These are phyloP conservation scores for Phylloscopus whistleri DNA, from an alignment of 2,113 vertebrate species.

Conservation along the genomic window DNA sequence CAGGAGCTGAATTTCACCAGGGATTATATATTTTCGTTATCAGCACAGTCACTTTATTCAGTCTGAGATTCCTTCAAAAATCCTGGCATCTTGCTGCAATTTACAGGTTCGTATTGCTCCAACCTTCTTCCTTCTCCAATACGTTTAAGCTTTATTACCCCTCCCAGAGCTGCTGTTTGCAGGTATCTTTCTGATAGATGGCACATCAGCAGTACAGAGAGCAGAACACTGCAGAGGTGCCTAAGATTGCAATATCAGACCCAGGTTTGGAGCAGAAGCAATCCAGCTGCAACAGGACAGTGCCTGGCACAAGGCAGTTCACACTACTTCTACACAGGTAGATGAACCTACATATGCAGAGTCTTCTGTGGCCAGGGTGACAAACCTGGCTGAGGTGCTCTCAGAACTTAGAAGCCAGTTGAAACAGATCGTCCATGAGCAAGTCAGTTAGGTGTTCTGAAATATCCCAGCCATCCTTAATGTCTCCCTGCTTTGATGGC, in stretches of 20 bases:
- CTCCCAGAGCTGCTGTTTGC: background rate
- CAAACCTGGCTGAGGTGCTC: background rate
- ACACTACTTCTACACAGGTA: background rate
- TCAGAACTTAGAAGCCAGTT: background rate
- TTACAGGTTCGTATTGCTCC: background rate
- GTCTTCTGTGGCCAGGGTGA: background rate
- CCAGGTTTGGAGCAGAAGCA: background rate
- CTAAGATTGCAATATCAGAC: background rate
- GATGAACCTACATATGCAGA: background rate
- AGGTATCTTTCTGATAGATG: background rate
- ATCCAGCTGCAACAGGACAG: background rate
- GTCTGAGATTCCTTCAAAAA: background rate
- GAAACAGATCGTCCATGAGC: background rate
- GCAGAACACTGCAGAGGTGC: background rate
- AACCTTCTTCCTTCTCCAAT: background rate
- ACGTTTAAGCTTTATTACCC: background rate
- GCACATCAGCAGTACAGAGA: background rate
- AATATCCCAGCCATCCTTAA: background rate
- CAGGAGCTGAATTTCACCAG: background rate
- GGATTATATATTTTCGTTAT: background rate
- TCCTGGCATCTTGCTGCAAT: background rate
- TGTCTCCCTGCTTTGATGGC: background rate
- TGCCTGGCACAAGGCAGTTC: background rate
- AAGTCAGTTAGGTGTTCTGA: background rate
- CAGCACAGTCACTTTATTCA: constrained; percentile 22